These are phyloP conservation scores for Lycophotia porphyrea DNA, from an alignment of 2,888 invertebrate genomes.

Conservation along the genomic window DNA sequence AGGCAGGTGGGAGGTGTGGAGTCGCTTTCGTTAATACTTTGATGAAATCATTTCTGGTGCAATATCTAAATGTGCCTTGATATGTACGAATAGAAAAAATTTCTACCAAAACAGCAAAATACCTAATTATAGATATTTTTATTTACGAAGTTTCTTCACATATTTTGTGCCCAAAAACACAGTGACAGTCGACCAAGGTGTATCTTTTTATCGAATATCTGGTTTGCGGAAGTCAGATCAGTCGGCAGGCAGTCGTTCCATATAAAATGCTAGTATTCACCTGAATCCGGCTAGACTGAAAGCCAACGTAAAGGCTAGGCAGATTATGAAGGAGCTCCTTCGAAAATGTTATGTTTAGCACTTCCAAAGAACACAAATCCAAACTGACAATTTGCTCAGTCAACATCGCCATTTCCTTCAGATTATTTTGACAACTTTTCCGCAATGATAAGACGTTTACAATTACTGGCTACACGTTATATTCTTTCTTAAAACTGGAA, in stretches of 20 bases:
- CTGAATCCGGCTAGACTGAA: not conserved
- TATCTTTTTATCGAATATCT: not conserved
- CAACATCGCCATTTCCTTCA: conserved; percentile 52
- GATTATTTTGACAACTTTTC: conserved; percentile 54
- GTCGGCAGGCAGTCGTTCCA: not conserved
- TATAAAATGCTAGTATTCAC: not conserved
- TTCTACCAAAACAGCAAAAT: not conserved
- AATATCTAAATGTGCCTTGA: not conserved
- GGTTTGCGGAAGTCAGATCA: not conserved
- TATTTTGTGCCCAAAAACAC: not conserved
- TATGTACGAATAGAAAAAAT: not conserved
- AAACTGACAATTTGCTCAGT: conserved; percentile 29
- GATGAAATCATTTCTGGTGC: not conserved
- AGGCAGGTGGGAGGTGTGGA: conserved; percentile 72
- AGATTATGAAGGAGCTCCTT: not conserved
- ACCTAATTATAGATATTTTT: not conserved
- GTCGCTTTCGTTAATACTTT: conserved; percentile 60
- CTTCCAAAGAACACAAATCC: conserved; percentile 11
- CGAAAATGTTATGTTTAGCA: conserved; percentile 3
- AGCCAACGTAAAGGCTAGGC: not conserved
- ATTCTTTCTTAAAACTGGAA: conserved; percentile 23
- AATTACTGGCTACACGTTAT: conserved; percentile 23
- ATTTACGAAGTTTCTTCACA: not conserved
- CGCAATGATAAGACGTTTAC: conserved; percentile 59
- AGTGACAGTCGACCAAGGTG: not conserved